Evolutionary conservation across 1,140 invertebrate genomes (phyloP).

Genomic region (Lepidurus arcticus): DNA sequence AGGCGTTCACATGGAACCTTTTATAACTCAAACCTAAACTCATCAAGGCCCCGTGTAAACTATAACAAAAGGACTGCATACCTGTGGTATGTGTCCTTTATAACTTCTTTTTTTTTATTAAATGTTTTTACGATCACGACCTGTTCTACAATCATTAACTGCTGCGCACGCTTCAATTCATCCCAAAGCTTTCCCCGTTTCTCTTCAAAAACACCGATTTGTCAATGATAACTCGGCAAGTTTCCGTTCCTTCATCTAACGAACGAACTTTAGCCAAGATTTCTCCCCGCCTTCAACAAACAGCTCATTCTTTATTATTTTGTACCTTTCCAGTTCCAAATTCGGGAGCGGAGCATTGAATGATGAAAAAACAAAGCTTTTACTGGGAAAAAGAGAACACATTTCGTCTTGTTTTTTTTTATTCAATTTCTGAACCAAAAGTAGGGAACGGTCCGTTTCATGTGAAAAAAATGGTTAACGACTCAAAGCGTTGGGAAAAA

Average conservation of each 20-base stretch:
- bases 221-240: neutral
- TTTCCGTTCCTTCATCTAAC: neutral
- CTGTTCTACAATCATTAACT: neutral
- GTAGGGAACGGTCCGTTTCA: no score
- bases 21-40: no score
- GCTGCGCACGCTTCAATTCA: neutral
- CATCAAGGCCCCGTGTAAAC: neutral
- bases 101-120: neutral
- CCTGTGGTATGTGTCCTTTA: neutral
- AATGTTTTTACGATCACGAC: neutral
- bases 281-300: no score
- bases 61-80: neutral
- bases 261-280: neutral
- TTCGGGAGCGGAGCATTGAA: no score
- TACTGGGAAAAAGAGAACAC: no score
- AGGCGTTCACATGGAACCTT: neutral
- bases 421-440: no score
- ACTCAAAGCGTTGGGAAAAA: no score
- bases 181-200: conserved; percentile 4
- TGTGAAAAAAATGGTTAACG: no score
- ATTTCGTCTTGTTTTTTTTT: no score
- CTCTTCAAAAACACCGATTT: neutral
- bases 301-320: no score
- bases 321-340: no score
- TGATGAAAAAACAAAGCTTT: no score